Conservation (phyloP, 2,797 vertebrate species). For the Manis javanica region DNA sequence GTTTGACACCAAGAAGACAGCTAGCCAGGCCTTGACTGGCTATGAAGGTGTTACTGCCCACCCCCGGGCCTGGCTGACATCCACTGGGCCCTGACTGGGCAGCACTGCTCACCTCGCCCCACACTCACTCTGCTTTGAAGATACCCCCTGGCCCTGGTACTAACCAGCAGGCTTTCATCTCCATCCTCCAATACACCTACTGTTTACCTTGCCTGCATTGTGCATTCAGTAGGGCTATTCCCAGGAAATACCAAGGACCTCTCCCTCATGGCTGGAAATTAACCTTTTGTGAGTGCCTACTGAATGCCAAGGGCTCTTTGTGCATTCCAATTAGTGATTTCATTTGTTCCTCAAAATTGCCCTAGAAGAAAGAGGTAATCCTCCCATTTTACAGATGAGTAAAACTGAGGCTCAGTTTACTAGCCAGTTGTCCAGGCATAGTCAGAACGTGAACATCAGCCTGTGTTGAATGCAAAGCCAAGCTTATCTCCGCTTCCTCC, state of each 20-base stretch:
- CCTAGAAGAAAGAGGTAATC: neutral
- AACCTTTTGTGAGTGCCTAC: neutral
- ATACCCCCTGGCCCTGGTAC: neutral
- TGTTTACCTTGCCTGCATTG: neutral
- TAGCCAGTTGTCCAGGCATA: neutral
- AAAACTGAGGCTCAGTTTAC: neutral
- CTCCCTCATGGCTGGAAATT: neutral
- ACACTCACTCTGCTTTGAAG: neutral
- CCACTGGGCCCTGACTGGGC: neutral
- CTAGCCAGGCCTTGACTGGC: neutral
- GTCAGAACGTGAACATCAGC: neutral
- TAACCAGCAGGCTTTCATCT: neutral
- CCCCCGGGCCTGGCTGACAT: neutral
- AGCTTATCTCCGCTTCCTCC: neutral
- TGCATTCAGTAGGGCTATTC: neutral
- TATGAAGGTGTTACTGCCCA: no score
- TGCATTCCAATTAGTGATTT: neutral
- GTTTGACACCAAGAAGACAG: neutral
- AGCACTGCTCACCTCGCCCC: neutral
- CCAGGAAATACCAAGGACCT: neutral
- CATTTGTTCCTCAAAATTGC: neutral
- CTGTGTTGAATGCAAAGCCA: neutral
- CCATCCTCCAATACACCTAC: rapidly evolving
- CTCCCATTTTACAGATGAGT: neutral
- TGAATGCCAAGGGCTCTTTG: neutral